Percentiles rank a stretch among this genome's conserved stretches.
These are phyloP conservation scores for Enhydra lutris DNA, from an alignment of 2,113 vertebrate species.

Conservation along the genomic window DNA sequence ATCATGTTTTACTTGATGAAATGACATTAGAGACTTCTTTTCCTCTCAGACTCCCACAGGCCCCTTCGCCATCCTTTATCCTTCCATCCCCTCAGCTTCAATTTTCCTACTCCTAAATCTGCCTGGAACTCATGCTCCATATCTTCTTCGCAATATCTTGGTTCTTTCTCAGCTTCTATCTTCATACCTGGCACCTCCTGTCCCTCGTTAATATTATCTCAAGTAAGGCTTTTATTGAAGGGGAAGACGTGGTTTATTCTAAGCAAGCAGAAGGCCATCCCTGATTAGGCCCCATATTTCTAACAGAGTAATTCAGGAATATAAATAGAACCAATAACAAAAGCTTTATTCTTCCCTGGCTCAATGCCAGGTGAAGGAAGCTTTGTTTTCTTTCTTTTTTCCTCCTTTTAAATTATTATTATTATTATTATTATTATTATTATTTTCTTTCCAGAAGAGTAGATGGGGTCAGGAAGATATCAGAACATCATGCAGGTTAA, in stretches of 20 bases:
- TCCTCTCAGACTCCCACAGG: background rate
- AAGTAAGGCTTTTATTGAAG: background rate
- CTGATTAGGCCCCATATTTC: background rate
- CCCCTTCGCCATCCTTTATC: rapidly evolving
- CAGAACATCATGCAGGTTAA: background rate
- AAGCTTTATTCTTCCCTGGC: background rate
- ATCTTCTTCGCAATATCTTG: background rate
- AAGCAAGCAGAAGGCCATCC: background rate
- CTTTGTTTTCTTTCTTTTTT: background rate
- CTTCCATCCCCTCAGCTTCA: background rate
- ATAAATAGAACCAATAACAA: background rate
- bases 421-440: too few relatives aligned
- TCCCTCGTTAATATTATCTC: background rate
- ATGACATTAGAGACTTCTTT: background rate
- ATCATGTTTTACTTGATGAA: background rate
- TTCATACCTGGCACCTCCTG: background rate
- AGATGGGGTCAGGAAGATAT: background rate
- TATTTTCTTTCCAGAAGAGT: background rate
- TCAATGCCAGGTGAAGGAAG: background rate
- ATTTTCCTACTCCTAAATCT: background rate
- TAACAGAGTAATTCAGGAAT: background rate
- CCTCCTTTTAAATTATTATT: background rate
- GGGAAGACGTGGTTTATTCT: background rate
- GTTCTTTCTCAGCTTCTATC: background rate
- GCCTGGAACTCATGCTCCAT: rapidly evolving